These are phyloP conservation scores for Taurulus bubalis DNA, from an alignment of 2,113 vertebrate genomes.

Conservation along the genomic window DNA sequence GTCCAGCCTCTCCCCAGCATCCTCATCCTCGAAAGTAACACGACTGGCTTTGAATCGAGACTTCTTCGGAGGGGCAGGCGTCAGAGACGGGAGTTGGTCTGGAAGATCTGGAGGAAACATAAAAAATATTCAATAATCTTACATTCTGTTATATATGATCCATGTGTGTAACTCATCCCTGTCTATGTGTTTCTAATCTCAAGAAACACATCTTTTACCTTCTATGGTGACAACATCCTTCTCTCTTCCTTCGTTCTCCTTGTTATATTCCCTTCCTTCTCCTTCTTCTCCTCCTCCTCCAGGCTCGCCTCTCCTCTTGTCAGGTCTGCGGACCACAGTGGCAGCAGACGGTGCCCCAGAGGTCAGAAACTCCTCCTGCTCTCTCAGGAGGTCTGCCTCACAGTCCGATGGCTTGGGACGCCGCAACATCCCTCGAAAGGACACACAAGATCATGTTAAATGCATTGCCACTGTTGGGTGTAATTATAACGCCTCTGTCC, in stretches of 20 bases:
- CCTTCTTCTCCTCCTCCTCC: slow-evolving; percentile 58
- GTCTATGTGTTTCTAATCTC: no score
- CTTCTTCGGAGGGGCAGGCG: slow-evolving; percentile 92
- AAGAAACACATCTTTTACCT: slow-evolving; percentile 71
- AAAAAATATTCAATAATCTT: neutral
- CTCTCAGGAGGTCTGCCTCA: slow-evolving; percentile 90
- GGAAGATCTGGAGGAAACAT: slow-evolving; percentile 84
- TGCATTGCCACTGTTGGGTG: neutral
- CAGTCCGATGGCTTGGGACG: slow-evolving; percentile 94
- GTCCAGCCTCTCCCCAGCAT: slow-evolving; percentile 87
- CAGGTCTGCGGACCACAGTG: slow-evolving; percentile 87
- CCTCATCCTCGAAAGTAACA: slow-evolving; percentile 87
- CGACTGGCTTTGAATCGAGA: slow-evolving; percentile 83
- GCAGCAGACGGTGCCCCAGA: slow-evolving; percentile 86
- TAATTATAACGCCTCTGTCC: neutral
- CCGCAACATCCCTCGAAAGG: slow-evolving; percentile 85
- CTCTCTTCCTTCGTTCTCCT: slow-evolving; percentile 23
- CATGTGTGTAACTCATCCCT: neutral
- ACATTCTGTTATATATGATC: neutral
- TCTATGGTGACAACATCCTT: slow-evolving; percentile 91
- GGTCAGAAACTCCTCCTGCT: slow-evolving; percentile 90
- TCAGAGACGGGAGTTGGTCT: slow-evolving; percentile 89
- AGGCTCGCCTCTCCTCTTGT: slow-evolving; percentile 85
- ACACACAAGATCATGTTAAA: neutral
- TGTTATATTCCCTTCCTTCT: slow-evolving; percentile 14